Evolutionary conservation across 2,113 vertebrate species (phyloP).

Genomic region (Hydrochoerus hydrochaeris): DNA sequence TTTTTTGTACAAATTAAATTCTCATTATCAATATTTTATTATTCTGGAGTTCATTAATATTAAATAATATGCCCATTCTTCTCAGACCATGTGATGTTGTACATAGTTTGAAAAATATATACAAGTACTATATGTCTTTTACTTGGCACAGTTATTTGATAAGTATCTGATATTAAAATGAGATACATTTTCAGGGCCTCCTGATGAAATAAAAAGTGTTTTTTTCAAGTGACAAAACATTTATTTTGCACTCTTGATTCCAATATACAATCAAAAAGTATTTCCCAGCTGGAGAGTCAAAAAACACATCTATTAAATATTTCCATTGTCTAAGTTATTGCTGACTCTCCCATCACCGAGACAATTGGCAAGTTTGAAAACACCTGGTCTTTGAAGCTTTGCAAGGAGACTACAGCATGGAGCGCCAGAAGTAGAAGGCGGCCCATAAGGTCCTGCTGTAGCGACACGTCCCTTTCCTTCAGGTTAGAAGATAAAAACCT

Average conservation of each 20-base stretch:
- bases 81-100: background rate
- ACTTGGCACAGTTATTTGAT: background rate
- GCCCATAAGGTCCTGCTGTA: background rate
- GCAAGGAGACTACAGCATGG: background rate
- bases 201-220: background rate
- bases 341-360: background rate
- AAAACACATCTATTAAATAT: background rate
- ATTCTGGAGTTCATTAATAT: conserved; percentile 16
- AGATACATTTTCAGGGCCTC: background rate
- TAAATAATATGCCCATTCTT: background rate
- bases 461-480: background rate
- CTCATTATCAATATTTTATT: conserved; percentile 49
- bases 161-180: background rate
- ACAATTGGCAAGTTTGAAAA: conserved; percentile 1
- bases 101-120: background rate
- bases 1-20: background rate
- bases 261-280: background rate
- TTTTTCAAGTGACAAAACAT: conserved; percentile 3
- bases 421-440: background rate
- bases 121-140: background rate
- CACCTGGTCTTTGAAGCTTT: background rate
- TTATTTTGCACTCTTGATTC: background rate
- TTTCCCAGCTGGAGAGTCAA: background rate
- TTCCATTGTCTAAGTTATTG: background rate
- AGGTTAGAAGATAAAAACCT: background rate